phyloP scores from a whole-genome alignment of 2,113 vertebrate genomes.

The Argyrosomus japonicus region DNA sequence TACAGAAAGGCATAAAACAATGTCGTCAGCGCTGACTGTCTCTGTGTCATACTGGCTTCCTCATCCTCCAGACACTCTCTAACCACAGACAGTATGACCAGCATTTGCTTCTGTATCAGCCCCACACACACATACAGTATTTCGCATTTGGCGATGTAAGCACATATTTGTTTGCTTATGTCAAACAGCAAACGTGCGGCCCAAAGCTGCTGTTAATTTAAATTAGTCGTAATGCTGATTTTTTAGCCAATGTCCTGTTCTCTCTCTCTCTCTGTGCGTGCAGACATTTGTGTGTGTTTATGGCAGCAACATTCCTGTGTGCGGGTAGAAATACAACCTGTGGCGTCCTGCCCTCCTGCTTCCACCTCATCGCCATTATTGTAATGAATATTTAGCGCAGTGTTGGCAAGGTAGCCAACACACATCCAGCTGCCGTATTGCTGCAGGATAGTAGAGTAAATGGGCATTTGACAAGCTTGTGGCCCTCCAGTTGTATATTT shows the following conservation, averaged over 20 bases:
- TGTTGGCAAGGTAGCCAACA: constrained; percentile 8
- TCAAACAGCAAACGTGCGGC: constrained; percentile 3
- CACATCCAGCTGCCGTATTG: constrained; percentile 9
- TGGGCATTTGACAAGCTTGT: constrained; percentile 5
- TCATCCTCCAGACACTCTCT: neutral
- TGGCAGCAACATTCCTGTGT: constrained; percentile 20
- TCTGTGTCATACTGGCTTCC: neutral
- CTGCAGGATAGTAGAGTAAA: constrained; percentile 1
- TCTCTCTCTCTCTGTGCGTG: neutral
- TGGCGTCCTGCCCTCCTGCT: constrained; percentile 12
- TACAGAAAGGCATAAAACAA: neutral
- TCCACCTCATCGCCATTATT: constrained; percentile 49
- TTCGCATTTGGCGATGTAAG: neutral
- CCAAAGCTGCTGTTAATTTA: constrained; percentile 31
- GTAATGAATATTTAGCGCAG: constrained; percentile 66
- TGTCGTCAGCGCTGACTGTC: neutral
- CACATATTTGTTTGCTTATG: constrained; percentile 41
- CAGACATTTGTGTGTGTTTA: neutral
- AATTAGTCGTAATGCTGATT: constrained; percentile 20
- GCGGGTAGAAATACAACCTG: constrained; percentile 18
- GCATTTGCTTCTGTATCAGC: constrained; percentile 3
- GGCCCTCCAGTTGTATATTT: neutral
- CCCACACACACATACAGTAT: neutral
- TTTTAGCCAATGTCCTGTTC: constrained; percentile 6
- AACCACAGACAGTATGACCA: constrained; percentile 10